Conservation (phyloP, 2,888 invertebrate species). For the Galerucella nymphaeae region DNA sequence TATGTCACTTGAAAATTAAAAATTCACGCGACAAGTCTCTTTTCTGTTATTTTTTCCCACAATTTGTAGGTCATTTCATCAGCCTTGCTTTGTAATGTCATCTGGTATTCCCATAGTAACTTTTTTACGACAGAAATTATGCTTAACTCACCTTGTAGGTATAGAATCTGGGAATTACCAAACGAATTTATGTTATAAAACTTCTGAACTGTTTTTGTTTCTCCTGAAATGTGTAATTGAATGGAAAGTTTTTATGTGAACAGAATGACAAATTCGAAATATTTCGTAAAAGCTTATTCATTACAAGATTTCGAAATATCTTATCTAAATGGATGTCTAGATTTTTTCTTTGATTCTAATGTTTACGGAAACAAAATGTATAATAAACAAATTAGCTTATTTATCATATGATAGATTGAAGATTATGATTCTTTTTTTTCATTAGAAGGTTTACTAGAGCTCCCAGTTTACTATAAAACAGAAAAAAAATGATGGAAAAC, state of each 20-base stretch:
- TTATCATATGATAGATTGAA: not conserved
- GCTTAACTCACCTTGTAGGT: not conserved
- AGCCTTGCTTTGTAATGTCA: too few relatives aligned
- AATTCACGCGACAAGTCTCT: not conserved
- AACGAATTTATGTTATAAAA: not conserved
- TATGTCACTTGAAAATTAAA: not conserved
- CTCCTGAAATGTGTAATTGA: not conserved
- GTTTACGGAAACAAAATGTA: not conserved
- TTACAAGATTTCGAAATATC: not conserved
- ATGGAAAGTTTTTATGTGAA: not conserved
- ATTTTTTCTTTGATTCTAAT: not conserved
- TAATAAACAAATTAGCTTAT: not conserved
- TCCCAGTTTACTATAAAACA: too few relatives aligned
- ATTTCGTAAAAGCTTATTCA: slow-evolving; percentile 2
- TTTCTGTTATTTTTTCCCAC: too few relatives aligned
- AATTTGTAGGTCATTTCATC: too few relatives aligned
- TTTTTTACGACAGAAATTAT: too few relatives aligned
- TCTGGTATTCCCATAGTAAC: not conserved
- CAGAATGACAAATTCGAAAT: not conserved
- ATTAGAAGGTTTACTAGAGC: not conserved
- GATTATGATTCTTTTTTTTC: not conserved
- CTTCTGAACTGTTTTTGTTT: not conserved
- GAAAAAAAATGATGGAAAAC: too few relatives aligned
- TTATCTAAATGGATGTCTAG: slow-evolving; percentile 13
- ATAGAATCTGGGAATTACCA: not conserved